phyloP scores from a whole-genome alignment of 1,140 invertebrate genomes.

The Zaprionus vittiger region DNA sequence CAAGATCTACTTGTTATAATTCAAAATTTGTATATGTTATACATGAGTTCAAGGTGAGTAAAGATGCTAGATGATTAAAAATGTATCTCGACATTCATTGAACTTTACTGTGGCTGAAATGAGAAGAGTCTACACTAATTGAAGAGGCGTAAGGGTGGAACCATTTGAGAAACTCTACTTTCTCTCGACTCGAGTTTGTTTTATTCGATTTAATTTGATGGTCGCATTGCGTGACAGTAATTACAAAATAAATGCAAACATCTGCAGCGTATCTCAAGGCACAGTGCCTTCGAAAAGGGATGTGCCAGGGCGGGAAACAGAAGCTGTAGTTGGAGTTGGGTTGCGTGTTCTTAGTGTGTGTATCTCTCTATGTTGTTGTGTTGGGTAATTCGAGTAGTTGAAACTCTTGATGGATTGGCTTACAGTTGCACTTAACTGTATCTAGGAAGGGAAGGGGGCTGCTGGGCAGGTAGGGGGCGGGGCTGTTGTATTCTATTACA shows the following conservation, averaged over 20 bases:
- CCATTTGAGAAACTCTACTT: slow-evolving; percentile 31
- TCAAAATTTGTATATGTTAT: too few species aligned
- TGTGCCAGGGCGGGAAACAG: not conserved
- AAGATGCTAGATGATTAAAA: not conserved
- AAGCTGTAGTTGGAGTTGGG: slow-evolving; percentile 4
- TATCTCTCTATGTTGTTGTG: slow-evolving; percentile 41
- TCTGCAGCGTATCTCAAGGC: slow-evolving; percentile 67
- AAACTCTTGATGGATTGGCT: slow-evolving; percentile 71
- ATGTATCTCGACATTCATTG: slow-evolving; percentile 6
- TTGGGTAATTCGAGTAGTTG: slow-evolving; percentile 72
- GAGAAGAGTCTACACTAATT: slow-evolving; percentile 48
- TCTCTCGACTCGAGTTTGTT: slow-evolving; percentile 59
- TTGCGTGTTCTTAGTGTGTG: slow-evolving; percentile 41
- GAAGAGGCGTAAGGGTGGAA: slow-evolving; percentile 25
- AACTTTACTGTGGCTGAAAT: slow-evolving; percentile 26
- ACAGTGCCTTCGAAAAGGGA: slow-evolving; percentile 17
- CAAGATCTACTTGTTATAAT: too few species aligned
- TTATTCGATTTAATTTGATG: slow-evolving; percentile 82
- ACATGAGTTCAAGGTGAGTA: too few species aligned
- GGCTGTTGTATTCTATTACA: slow-evolving; percentile 68
- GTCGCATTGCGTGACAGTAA: slow-evolving; percentile 80
- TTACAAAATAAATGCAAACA: slow-evolving; percentile 82
- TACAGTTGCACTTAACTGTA: slow-evolving; percentile 54
- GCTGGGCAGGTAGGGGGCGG: not conserved
- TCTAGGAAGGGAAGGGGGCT: not conserved